Evolutionary conservation across 1,140 invertebrate species (phyloP), one percentile per base, ranked within the genome.

Genomic region (Drosophila pectinifera): DNA sequence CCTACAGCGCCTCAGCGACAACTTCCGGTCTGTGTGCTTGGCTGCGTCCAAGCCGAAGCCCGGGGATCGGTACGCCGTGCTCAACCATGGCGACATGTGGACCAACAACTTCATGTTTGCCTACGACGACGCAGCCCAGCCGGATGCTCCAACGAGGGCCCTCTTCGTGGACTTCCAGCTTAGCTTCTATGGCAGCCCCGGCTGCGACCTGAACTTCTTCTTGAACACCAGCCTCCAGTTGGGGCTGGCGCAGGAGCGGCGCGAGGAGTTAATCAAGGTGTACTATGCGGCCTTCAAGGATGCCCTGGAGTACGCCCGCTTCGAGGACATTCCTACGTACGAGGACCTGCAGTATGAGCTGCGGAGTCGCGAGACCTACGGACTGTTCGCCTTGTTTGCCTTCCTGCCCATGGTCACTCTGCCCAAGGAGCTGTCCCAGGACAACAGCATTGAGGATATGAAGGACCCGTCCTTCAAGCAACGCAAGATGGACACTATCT

Each of bases 31-130:
- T 3, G 31, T 94, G 1, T 73, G 81, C 1, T 20, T 65, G 11
- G 69, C 42, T n/a, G 91, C 46, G 64, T 92, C 42, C 8, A 91
- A 41, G 65, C 92, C 69, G 69, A 92, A 54, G 46, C 55, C 76
- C 4, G 62, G 34, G 0, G 80, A 58, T 75, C 77, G 8, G 31
- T 76, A 81, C 76, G 92, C 93, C 28, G 94, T 95, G 1, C 91
- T 95, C 10, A 94, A 94, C 78, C 95, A 95, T 45, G 95, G 95
- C 5, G 95, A 95, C 79, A 92, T 93, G 26, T 95, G 95, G 95
- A 92, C 94, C 1, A 95, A 95, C 67, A 96, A 96, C 73, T 94
- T 95, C 90, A 88, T 96, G 73, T 95, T 95, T 77, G 93, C 93
- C 41, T 95, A 95, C 72, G 90, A 90, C 59, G 83, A 94, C 53